phyloP scores from a whole-genome alignment of 1,140 invertebrate genomes.

The Drosophila ercepeae region DNA sequence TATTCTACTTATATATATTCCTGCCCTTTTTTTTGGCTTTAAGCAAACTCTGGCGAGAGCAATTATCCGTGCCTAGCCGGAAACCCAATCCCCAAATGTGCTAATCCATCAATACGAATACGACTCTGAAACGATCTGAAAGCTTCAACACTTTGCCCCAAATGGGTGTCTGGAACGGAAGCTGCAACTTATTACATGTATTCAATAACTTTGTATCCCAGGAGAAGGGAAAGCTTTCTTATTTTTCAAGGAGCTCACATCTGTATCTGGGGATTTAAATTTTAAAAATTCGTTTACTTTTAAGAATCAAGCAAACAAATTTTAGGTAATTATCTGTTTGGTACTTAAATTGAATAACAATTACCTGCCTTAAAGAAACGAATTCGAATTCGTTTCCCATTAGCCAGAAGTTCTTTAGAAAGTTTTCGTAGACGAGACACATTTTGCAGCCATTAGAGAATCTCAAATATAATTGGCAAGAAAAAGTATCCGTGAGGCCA shows the following conservation, averaged over 20 bases:
- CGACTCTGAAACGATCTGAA: slow-evolving; percentile 22
- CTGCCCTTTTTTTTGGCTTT: slow-evolving; percentile 3
- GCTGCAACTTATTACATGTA: slow-evolving; percentile 49
- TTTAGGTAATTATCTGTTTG: no score
- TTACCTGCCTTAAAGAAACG: background rate
- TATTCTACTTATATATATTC: slow-evolving; percentile 37
- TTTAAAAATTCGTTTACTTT: no score
- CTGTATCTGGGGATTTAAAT: no score
- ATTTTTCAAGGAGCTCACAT: no score
- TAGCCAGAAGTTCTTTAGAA: background rate
- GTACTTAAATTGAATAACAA: background rate
- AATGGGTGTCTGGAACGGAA: slow-evolving; percentile 14
- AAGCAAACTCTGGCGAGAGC: slow-evolving; percentile 17
- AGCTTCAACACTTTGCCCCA: slow-evolving; percentile 43
- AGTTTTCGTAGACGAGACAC: slow-evolving; percentile 33
- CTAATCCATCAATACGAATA: slow-evolving; percentile 68
- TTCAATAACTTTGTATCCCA: slow-evolving; percentile 20
- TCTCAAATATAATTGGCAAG: slow-evolving; percentile 38
- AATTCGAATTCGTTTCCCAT: background rate
- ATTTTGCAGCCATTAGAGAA: slow-evolving; percentile 27
- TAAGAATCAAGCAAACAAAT: background rate
- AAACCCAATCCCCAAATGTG: slow-evolving; percentile 49
- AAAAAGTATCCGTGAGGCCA: slow-evolving; percentile 50
- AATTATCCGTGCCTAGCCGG: slow-evolving; percentile 54
- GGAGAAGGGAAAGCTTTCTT: no score